Evolutionary conservation across 2,797 vertebrate genomes (phyloP), one percentile per base, ranked within the genome.

Genomic region (Acrocephalus scirpaceus): DNA sequence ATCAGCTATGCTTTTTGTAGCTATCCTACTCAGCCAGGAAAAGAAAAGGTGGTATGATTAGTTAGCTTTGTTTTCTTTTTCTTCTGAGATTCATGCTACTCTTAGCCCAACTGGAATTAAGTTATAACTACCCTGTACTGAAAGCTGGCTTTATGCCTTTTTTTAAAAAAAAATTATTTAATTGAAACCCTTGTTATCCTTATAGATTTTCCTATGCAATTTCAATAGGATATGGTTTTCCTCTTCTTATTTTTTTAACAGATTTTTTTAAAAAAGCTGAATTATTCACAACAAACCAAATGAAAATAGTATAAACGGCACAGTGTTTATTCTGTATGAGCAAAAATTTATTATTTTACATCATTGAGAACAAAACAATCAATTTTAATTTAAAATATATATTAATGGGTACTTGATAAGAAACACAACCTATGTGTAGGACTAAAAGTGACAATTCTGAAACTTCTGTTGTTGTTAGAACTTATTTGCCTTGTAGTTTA

Each of bases 291-390:
- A 53, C 4, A 56, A 61, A 73, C 32, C 11, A 12, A 79, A 51
- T n/a, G 60, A 34, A 16, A 64, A 38, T 6, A 7, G 2, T 34
- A 36, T 47, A 65, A 84, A 86, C 58, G 7, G 2, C 19, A 61
- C 11, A 53, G 21, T 57, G 27, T 54, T 79, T 69, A 58, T 81
- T 93, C 34, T 50, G 5, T 26, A 7, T 42, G 16, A 73, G 6
- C 11, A 76, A 83, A 85, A 83, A 13, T 15, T 14, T 60, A 36
- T 62, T 72, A 11, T 50, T 84, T 71, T 80, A 29, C 5, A 38
- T 15, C 7, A 51, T 9, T 5, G 1, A 72, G 13, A 86, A 64
- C 3, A 47, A 71, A 74, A 3, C 48, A 0, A 44, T 48, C 0
- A 1, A 8, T 58, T 88, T 72, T 14, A 65, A 23, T 75, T 93